Evolutionary conservation across 2,113 vertebrate species (phyloP).

Genomic region (Steatornis caripensis): DNA sequence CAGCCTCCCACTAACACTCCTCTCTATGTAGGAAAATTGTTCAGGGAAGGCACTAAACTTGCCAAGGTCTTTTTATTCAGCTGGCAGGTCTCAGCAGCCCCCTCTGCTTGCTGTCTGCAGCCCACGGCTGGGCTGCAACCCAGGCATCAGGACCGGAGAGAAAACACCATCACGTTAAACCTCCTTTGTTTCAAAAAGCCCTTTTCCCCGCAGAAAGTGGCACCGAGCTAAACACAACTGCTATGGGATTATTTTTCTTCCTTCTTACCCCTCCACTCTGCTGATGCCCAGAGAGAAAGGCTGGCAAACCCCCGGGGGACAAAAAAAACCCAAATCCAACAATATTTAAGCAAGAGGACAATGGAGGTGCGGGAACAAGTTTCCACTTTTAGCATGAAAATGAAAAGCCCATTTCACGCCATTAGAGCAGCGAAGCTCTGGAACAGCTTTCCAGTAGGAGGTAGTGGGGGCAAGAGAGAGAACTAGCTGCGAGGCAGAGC

Average conservation of each 20-base stretch:
- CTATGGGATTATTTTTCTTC: not conserved
- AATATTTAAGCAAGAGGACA: not conserved
- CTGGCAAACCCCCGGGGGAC: not conserved
- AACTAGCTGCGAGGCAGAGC: not conserved
- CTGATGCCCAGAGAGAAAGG: not conserved
- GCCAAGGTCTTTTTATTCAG: slow-evolving; percentile 14
- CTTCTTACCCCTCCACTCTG: not conserved
- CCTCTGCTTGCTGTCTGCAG: not conserved
- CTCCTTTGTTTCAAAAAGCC: not conserved
- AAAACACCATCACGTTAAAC: not conserved
- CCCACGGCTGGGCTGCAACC: not conserved
- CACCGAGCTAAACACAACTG: not conserved
- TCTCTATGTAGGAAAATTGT: slow-evolving; percentile 6
- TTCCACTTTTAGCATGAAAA: slow-evolving; percentile 22
- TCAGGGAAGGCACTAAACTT: not conserved
- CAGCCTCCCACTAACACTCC: slow-evolving; percentile 10
- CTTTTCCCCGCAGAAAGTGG: not conserved
- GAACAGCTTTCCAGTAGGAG: slow-evolving; percentile 59
- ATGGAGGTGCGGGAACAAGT: slow-evolving; percentile 26
- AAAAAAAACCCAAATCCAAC: not conserved
- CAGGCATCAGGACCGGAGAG: not conserved
- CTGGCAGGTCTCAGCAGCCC: slow-evolving; percentile 18
- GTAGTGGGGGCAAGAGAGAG: slow-evolving; percentile 32
- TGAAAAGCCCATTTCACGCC: slow-evolving; percentile 9
- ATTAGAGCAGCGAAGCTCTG: not conserved